These are phyloP conservation scores for Nemotelus pantherinus DNA, from an alignment of 2,888 invertebrate species.

Conservation along the genomic window DNA sequence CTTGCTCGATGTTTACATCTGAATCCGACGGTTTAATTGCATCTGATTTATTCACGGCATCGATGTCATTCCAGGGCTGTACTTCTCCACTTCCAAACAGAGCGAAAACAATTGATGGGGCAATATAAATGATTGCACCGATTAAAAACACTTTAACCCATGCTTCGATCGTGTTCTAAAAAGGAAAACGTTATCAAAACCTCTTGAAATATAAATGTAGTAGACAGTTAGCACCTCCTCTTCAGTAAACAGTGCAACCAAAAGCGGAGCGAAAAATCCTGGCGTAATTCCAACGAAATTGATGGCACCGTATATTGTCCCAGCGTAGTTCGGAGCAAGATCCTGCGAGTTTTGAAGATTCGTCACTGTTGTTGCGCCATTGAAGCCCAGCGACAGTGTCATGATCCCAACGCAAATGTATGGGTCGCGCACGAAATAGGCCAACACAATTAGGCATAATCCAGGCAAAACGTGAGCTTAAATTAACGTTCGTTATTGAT, in stretches of 20 bases:
- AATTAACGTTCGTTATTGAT: conserved; percentile 54
- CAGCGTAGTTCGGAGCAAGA: conserved; percentile 78
- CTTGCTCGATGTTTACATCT: not conserved
- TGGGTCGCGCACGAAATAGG: conserved; percentile 71
- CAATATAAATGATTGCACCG: conserved; percentile 75
- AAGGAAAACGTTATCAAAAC: conserved; percentile 57
- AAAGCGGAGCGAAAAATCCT: conserved; percentile 76
- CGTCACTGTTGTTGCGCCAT: conserved; percentile 71
- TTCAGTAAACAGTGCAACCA: conserved; percentile 72
- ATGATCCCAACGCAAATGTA: conserved; percentile 73
- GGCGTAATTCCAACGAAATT: conserved; percentile 77
- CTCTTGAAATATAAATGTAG: not conserved
- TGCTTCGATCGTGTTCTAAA: conserved; percentile 77
- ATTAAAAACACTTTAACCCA: conserved; percentile 81
- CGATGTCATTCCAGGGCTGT: conserved; percentile 71
- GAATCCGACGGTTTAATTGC: not conserved
- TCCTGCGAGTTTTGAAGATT: conserved; percentile 75
- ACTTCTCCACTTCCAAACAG: conserved; percentile 73
- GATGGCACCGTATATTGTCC: conserved; percentile 77
- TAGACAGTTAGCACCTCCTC: conserved; percentile 53
- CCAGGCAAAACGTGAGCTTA: conserved; percentile 70
- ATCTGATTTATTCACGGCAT: not conserved
- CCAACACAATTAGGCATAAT: conserved; percentile 68
- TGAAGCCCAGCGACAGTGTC: conserved; percentile 75
- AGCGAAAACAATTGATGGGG: conserved; percentile 72